Base-by-base conservation (phyloP, 2,113 vertebrate genomes). In the Nothocercus nigrocapillus region DNA sequence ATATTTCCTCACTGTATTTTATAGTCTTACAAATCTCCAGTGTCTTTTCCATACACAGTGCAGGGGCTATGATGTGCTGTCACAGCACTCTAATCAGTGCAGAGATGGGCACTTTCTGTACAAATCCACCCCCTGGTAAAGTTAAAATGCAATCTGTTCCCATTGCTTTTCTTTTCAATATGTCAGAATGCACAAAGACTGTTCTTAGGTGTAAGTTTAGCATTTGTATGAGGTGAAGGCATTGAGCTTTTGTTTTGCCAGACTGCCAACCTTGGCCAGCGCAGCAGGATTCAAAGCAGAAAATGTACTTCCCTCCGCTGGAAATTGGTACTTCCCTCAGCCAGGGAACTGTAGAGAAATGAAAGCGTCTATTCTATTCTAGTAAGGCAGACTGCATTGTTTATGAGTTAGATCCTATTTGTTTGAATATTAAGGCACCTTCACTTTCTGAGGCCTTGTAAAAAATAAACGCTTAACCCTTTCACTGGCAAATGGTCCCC, bases 1-100 rank as follows among this genome's bases (percentile, higher is more conserved):
- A 80, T 95, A 91, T 89, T 91, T 94, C 87, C 45, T 95, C 49
- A 47, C 94, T 89, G 74, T 95, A 67, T 89, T 95, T 96, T 95
- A 92, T 82, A 74, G 87, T 77, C 85, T 95, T 91, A 82, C 88
- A 95, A 95, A 94, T 91, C 95, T 89, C 51, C 63, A 70, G 84
- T 85, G 94, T 42, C 82, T 80, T 87, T 91, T 95, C 88, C 90
- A 88, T 77, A 54, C 93, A 16, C 67, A 85, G n/a, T 3, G 68
- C 0, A 0, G 66, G 82, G 38, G 63, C 85, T 89, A 78, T 30
- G 81, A 74, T 73, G 78, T 68, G 44, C 81, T 86, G 69, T 72
- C 93, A 84, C 5, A 4, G 72, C 13, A 62, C 56, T 32, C 44
- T 18, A 44, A 80, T 45, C 77, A 53, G 44, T 24, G 87, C 75